phyloP scores from a whole-genome alignment of 2,797 vertebrate genomes.

The Enteromius mattozi region DNA sequence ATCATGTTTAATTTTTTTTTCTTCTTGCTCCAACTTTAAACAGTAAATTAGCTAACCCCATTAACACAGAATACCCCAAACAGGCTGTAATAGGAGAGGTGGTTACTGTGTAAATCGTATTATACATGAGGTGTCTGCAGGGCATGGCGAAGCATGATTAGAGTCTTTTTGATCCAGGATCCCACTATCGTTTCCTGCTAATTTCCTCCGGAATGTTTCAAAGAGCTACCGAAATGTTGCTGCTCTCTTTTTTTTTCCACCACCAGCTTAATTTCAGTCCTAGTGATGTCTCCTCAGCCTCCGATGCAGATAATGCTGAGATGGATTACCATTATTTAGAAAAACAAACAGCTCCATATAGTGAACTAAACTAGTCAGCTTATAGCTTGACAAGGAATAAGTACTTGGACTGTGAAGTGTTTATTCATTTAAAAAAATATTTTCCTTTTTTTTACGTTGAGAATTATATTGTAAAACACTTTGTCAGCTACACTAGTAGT shows the following conservation, averaged over 20 bases:
- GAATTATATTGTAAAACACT: background rate
- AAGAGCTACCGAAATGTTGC: conserved; percentile 74
- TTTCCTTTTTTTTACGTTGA: background rate
- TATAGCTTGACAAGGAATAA: conserved; percentile 17
- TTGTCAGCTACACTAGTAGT: background rate
- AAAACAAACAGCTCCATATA: conserved; percentile 15
- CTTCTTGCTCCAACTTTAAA: conserved; percentile 84
- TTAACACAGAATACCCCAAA: conserved; percentile 86
- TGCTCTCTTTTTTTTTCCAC: conserved; percentile 61
- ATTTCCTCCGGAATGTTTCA: conserved; percentile 85
- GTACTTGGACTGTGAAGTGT: background rate
- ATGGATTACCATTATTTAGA: conserved; percentile 75
- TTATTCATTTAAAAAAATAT: conserved; percentile 22
- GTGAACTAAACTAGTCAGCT: background rate
- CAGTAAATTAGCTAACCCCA: conserved; percentile 89
- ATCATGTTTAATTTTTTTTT: conserved; percentile 73
- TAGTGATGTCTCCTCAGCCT: conserved; percentile 81
- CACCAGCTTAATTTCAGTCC: conserved; percentile 79
- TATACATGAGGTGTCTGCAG: conserved; percentile 77
- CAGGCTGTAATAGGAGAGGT: conserved; percentile 82
- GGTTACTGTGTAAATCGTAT: conserved; percentile 82
- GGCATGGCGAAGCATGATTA: conserved; percentile 83
- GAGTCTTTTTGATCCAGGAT: conserved; percentile 85
- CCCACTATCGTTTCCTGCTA: conserved; percentile 77
- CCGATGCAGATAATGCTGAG: conserved; percentile 79